These are phyloP conservation scores for Eudasyphora cyanicolor DNA, from an alignment of 2,888 invertebrate genomes.

Conservation along the genomic window DNA sequence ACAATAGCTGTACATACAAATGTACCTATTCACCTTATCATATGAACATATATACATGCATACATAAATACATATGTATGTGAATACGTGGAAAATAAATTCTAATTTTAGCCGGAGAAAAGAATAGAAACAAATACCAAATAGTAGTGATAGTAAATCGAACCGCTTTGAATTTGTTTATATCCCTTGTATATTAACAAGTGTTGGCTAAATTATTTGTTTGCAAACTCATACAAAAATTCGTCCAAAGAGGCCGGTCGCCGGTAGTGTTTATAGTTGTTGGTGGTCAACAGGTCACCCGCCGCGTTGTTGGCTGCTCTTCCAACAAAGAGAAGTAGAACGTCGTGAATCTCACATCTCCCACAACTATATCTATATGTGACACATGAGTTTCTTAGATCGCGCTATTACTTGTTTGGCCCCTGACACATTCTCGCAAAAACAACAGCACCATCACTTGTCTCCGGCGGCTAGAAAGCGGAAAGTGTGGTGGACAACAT, in stretches of 20 bases:
- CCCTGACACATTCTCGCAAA: slow-evolving; percentile 26
- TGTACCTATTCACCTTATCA: too few relatives aligned
- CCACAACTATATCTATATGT: slow-evolving; percentile 18
- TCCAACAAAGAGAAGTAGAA: slow-evolving; percentile 2
- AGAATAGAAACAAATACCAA: not conserved
- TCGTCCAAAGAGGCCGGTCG: not conserved
- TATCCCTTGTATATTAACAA: not conserved
- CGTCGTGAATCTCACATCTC: not conserved
- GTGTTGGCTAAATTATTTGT: not conserved
- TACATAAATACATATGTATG: too few relatives aligned
- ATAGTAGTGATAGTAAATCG: not conserved
- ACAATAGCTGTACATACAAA: too few relatives aligned
- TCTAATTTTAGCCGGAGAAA: slow-evolving; percentile 11
- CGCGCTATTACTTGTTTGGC: slow-evolving; percentile 7
- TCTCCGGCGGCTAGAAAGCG: slow-evolving; percentile 34
- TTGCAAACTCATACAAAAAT: not conserved
- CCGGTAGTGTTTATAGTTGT: slow-evolving; percentile 33
- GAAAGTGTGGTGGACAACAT: slow-evolving; percentile 48
- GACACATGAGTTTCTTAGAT: slow-evolving; percentile 27
- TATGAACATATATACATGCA: too few relatives aligned
- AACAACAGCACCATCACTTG: slow-evolving; percentile 6
- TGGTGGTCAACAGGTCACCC: slow-evolving; percentile 43
- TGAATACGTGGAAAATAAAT: not conserved
- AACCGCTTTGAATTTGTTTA: not conserved
- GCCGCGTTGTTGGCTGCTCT: slow-evolving; percentile 14